Percentiles rank a stretch among this genome's conserved stretches.
These are phyloP conservation scores for Rhynchopsitta pachyrhyncha DNA, from an alignment of 2,113 vertebrate species.

Conservation along the genomic window DNA sequence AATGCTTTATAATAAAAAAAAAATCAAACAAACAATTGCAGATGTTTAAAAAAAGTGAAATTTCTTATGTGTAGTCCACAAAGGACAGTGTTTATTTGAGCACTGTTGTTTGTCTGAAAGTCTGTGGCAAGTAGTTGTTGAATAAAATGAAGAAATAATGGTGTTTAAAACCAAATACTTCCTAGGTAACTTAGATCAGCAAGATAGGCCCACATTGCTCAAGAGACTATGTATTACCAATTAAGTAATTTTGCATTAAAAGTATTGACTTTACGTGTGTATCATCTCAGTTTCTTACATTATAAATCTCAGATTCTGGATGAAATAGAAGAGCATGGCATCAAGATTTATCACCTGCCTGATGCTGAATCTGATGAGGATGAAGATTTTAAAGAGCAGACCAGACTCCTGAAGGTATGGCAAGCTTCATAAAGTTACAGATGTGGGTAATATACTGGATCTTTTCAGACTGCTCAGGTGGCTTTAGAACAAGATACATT, in stretches of 20 bases:
- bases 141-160: neutral
- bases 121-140: neutral
- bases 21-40: neutral
- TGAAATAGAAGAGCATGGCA: slow-evolving; percentile 96
- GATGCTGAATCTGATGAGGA: slow-evolving; percentile 98
- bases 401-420: slow-evolving; percentile 90
- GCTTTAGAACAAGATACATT: neutral
- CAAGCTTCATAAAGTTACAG: neutral
- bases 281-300: neutral
- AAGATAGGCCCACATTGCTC: neutral
- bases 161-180: neutral
- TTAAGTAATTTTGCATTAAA: neutral
- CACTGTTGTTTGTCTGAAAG: neutral
- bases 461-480: neutral
- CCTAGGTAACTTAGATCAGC: neutral
- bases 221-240: neutral
- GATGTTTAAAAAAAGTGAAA: neutral
- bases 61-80: neutral
- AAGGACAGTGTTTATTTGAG: neutral
- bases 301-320: slow-evolving; percentile 86
- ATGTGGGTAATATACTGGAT: neutral
- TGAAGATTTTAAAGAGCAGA: slow-evolving; percentile 99
- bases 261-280: neutral
- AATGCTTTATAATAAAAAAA: neutral
- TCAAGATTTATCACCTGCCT: slow-evolving; percentile 98